These are phyloP conservation scores for Guaruba guarouba DNA, from an alignment of 2,113 vertebrate genomes.

Conservation along the genomic window DNA sequence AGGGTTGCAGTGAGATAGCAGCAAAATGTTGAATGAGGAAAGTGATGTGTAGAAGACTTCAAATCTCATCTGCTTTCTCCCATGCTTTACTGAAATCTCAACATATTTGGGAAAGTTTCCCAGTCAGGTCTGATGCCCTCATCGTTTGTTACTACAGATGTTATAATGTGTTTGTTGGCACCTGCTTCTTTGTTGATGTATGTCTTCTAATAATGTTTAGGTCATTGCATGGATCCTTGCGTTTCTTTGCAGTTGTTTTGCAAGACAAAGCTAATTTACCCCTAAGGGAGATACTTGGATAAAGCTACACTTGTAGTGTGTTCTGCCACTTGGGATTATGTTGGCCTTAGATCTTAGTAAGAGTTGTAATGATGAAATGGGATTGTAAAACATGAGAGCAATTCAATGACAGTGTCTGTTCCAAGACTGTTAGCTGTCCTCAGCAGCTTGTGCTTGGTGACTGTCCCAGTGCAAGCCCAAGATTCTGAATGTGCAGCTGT, in stretches of 20 bases:
- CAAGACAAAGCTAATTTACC: neutral
- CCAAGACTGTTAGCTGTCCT: neutral
- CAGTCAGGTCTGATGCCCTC: neutral
- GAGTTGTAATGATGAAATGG: neutral
- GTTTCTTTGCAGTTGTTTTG: neutral
- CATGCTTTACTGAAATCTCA: neutral
- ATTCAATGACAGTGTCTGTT: neutral
- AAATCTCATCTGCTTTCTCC: neutral
- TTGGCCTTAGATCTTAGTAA: neutral
- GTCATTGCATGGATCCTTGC: neutral
- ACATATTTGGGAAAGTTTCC: neutral
- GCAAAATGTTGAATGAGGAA: neutral
- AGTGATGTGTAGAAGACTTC: neutral
- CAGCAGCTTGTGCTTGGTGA: neutral
- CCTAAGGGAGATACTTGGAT: neutral
- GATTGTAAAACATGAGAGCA: neutral
- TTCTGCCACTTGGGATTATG: neutral
- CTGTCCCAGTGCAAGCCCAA: neutral
- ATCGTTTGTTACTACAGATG: accelerated
- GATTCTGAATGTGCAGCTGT: neutral
- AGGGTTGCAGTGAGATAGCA: neutral
- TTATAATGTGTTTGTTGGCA: neutral
- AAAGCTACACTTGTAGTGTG: neutral
- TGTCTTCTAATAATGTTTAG: neutral
- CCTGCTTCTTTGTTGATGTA: neutral